Percentiles rank a stretch among this genome's conserved stretches.
Conservation (phyloP, 1,140 invertebrate species). For the Platorchestia sp. region DNA sequence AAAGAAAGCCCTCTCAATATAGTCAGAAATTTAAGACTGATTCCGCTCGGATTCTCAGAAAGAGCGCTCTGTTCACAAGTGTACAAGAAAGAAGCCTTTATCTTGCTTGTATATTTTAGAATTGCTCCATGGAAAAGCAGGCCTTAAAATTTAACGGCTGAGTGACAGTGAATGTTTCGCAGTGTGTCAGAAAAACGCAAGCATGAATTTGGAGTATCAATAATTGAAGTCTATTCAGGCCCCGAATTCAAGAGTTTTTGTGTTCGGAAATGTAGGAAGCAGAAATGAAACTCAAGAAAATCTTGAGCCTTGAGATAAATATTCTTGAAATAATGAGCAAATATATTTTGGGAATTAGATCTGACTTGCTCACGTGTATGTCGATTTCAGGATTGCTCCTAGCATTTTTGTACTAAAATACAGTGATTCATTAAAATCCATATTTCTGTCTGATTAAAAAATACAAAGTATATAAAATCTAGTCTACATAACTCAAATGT, state of each 20-base stretch:
- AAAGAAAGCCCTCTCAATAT: neutral
- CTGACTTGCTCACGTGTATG: no score
- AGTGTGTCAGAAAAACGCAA: neutral
- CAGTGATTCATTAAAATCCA: no score
- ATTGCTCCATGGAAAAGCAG: neutral
- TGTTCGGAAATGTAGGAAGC: neutral
- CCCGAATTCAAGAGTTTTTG: neutral
- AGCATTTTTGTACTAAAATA: no score
- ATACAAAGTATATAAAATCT: no score
- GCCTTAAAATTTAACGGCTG: conserved; percentile 16
- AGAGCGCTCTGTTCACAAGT: neutral
- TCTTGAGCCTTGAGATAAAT: no score
- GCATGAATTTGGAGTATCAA: conserved; percentile 15
- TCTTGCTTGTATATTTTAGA: neutral
- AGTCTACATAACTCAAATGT: no score
- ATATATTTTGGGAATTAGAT: no score
- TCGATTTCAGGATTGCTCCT: no score
- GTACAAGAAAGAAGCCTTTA: neutral
- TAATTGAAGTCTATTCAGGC: conserved; percentile 44
- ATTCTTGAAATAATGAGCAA: no score
- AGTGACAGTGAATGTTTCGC: conserved; percentile 18
- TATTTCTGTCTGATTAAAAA: no score
- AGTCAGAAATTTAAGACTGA: neutral
- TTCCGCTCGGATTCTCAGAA: neutral
- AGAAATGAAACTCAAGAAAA: neutral